A percentile compares a stretch with the other conserved stretches of the same genome.
phyloP scores from a whole-genome alignment of 2,797 vertebrate genomes.

The Sebastes wilsoni region DNA sequence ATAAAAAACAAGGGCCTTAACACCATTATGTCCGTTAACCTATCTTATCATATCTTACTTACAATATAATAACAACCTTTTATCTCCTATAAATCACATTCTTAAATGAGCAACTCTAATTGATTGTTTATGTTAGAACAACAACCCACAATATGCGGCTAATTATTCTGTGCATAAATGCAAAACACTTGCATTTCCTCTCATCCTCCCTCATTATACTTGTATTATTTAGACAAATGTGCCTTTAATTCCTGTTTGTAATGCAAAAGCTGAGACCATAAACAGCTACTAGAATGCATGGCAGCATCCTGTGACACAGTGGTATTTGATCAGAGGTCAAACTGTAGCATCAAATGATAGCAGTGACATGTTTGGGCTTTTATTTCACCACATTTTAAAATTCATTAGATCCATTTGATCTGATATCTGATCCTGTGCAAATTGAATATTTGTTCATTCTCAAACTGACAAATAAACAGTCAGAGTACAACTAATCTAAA shows the following conservation, averaged over 20 bases:
- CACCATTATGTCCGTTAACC: not conserved
- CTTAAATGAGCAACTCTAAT: not conserved
- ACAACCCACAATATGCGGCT: not conserved
- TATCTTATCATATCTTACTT: not conserved
- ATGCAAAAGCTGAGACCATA: not conserved
- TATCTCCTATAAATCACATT: not conserved
- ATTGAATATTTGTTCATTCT: constrained; percentile 50
- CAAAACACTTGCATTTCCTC: not conserved
- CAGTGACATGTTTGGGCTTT: not conserved
- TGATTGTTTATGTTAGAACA: not conserved
- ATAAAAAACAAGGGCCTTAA: not conserved
- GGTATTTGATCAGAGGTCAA: constrained; percentile 18
- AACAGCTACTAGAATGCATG: not conserved
- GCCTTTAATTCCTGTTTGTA: constrained; percentile 4
- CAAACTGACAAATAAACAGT: constrained; percentile 48
- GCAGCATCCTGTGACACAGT: not conserved
- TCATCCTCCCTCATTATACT: constrained; percentile 7
- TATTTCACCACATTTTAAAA: constrained; percentile 20
- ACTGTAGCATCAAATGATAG: not conserved
- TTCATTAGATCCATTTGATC: constrained; percentile 23
- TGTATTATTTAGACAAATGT: not conserved
- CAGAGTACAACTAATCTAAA: constrained; percentile 43
- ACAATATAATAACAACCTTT: not conserved
- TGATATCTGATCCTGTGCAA: constrained; percentile 37
- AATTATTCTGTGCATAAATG: constrained; percentile 2